Conservation (phyloP, 2,113 vertebrate genomes). For the Ictalurus furcatus region DNA sequence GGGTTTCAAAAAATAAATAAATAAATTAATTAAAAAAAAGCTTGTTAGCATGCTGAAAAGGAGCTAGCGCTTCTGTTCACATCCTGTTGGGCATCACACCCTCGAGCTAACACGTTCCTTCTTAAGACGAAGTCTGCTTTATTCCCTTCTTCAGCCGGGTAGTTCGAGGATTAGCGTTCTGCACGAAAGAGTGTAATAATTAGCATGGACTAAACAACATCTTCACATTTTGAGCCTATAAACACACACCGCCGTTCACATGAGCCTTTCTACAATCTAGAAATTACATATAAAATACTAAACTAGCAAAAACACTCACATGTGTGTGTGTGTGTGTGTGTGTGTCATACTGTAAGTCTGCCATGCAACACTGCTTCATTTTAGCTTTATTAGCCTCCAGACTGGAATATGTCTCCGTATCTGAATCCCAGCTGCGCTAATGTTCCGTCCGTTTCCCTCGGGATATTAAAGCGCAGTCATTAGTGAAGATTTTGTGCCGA, state of each 20-base stretch:
- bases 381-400: conserved; percentile 9
- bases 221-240: background rate
- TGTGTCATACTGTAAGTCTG: background rate
- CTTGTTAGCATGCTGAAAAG: conserved; percentile 26
- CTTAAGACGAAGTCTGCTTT: conserved; percentile 3
- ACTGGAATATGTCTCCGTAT: background rate
- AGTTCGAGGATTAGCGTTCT: conserved; percentile 2
- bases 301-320: background rate
- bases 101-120: background rate
- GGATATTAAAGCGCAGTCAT: conserved; percentile 50
- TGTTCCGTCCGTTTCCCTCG: conserved; percentile 29
- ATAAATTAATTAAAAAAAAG: too few relatives aligned
- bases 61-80: background rate
- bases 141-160: background rate
- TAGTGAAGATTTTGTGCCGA: conserved; percentile 43
- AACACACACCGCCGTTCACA: background rate
- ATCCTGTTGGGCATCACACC: conserved; percentile 9
- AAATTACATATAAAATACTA: too few relatives aligned
- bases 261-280: background rate
- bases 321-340: background rate
- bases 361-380: background rate
- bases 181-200: conserved; percentile 2
- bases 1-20: background rate
- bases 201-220: background rate
- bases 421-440: background rate